A percentile compares a stretch with the other conserved stretches of the same genome.
Conservation (phyloP, 2,113 vertebrate species). For the Globicephala melas region DNA sequence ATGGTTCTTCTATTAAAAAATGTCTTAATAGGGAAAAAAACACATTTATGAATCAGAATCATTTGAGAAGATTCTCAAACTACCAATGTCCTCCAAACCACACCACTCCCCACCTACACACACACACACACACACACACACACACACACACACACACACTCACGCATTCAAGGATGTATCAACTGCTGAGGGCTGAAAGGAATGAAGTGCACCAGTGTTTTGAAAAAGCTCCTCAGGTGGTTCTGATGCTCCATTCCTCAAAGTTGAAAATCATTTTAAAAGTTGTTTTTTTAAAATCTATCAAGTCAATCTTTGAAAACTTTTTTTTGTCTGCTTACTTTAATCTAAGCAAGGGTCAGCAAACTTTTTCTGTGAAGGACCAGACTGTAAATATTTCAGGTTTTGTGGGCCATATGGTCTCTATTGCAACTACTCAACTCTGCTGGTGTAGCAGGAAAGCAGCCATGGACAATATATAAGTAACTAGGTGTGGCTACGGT, state of each 20-base stretch:
- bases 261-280: background rate
- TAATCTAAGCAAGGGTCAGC: background rate
- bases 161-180: background rate
- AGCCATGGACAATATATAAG: background rate
- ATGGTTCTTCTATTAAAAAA: background rate
- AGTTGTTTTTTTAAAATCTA: background rate
- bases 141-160: background rate
- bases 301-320: background rate
- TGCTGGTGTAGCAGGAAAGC: background rate
- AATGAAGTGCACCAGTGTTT: background rate
- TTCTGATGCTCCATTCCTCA: background rate
- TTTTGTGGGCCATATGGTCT: background rate
- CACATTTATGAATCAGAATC: slow-evolving; percentile 21
- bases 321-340: background rate
- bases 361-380: background rate
- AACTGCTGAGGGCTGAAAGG: background rate
- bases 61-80: background rate
- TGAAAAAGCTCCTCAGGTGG: background rate
- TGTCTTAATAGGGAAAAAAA: background rate
- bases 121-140: background rate
- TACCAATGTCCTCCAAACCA: background rate
- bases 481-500: background rate
- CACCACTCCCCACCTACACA: background rate
- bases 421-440: background rate
- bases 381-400: background rate